A percentile compares a stretch with the other conserved stretches of the same genome.
Conservation (phyloP, 2,888 invertebrate species). For the Drosophila vallismaia region DNA sequence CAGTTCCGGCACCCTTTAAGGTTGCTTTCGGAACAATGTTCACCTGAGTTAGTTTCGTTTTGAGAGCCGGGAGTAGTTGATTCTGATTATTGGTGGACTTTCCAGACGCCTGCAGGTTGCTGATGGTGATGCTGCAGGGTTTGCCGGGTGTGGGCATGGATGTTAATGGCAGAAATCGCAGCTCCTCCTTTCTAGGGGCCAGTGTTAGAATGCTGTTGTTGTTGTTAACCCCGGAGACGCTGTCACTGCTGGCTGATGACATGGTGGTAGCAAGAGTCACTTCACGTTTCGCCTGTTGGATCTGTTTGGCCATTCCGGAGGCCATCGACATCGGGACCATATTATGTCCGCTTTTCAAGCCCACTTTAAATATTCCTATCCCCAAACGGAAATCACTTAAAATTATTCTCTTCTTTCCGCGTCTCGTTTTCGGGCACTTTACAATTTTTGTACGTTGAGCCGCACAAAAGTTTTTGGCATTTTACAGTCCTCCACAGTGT, state of each 20-base stretch:
- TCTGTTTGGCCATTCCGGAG: conserved; percentile 25
- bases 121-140: conserved; percentile 29
- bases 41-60: conserved; percentile 20
- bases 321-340: conserved; percentile 57
- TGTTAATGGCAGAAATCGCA: conserved; percentile 26
- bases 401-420: conserved; percentile 19
- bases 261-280: conserved; percentile 12
- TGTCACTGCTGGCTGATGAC: conserved; percentile 8
- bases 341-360: conserved; percentile 1
- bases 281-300: conserved; percentile 26
- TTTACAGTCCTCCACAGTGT: conserved; percentile 43
- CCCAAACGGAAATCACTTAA: conserved; percentile 1
- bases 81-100: background rate
- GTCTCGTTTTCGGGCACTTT: conserved; percentile 54
- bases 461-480: conserved; percentile 70
- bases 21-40: conserved; percentile 16
- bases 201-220: conserved; percentile 11
- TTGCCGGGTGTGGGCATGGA: conserved; percentile 5
- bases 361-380: conserved; percentile 6
- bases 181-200: conserved; percentile 21
- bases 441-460: conserved; percentile 68
- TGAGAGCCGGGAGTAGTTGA: conserved; percentile 4
- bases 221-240: conserved; percentile 3
- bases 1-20: background rate
- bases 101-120: conserved; percentile 11